phyloP scores from a whole-genome alignment of 1,140 invertebrate genomes.

The Anoplophora glabripennis region DNA sequence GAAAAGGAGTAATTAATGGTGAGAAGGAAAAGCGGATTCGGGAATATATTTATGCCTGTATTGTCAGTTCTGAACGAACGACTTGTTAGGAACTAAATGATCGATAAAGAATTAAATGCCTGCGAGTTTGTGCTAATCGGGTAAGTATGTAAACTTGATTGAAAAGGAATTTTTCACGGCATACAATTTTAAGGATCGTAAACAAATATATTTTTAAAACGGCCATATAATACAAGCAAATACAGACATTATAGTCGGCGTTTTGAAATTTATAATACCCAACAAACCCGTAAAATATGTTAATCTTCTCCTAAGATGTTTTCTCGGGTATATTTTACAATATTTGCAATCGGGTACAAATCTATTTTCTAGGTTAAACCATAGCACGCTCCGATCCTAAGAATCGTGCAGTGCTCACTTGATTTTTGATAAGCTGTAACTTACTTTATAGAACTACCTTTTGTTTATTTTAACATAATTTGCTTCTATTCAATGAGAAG shows the following conservation, averaged over 20 bases:
- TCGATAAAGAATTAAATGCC: constrained; percentile 9
- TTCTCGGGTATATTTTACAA: constrained; percentile 10
- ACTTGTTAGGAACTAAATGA: constrained; percentile 8
- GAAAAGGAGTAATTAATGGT: constrained; percentile 8
- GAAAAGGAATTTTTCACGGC: constrained; percentile 11
- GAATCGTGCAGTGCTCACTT: constrained; percentile 16
- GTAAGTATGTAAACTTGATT: neutral
- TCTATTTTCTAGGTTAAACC: constrained; percentile 21
- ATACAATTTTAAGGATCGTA: constrained; percentile 9
- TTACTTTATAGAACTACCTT: constrained; percentile 11
- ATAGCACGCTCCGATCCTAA: constrained; percentile 15
- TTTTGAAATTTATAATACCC: constrained; percentile 1
- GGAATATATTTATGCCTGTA: constrained; percentile 12
- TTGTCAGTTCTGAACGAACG: constrained; percentile 11
- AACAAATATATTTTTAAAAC: constrained; percentile 10
- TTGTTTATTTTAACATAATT: constrained; percentile 22
- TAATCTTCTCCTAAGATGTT: constrained; percentile 12
- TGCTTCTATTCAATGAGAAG: constrained; percentile 19
- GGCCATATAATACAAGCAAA: constrained; percentile 7
- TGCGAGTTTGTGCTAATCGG: neutral
- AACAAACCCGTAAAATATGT: constrained; percentile 7
- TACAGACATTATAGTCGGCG: constrained; percentile 18
- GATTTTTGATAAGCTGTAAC: constrained; percentile 20
- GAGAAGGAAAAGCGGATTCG: constrained; percentile 11
- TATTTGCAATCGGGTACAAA: constrained; percentile 23